A percentile compares a stretch with the other conserved stretches of the same genome.
Evolutionary conservation across 2,113 vertebrate species (phyloP).

Genomic region (Charina bottae): DNA sequence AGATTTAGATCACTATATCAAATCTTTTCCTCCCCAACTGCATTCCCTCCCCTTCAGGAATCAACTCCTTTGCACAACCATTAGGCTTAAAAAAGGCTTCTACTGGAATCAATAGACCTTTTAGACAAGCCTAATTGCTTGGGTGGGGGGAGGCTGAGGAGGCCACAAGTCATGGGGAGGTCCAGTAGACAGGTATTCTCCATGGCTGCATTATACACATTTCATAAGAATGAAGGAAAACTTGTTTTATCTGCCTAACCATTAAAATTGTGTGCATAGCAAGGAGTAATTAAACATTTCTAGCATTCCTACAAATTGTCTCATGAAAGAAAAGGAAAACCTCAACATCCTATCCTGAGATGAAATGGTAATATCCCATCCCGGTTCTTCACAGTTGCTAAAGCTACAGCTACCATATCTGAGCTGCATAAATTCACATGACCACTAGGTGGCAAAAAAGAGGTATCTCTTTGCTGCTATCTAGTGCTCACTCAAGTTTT

Average conservation of each 20-base stretch:
- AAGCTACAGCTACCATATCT: neutral
- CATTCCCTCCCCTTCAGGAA: neutral
- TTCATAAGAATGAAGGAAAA: conserved; percentile 6
- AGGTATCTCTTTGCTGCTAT: neutral
- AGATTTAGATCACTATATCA: neutral
- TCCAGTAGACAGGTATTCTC: neutral
- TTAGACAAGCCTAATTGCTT: neutral
- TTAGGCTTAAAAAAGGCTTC: neutral
- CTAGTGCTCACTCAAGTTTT: neutral
- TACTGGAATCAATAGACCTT: neutral
- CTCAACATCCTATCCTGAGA: neutral
- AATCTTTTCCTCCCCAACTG: neutral
- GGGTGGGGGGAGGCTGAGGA: neutral
- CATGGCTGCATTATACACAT: neutral
- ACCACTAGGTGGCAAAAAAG: neutral
- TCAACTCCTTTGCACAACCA: neutral
- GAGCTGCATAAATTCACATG: neutral
- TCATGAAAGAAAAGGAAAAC: neutral
- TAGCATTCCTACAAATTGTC: neutral
- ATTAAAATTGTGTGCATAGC: neutral
- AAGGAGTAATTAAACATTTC: neutral
- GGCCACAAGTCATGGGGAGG: neutral
- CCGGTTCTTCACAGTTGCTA: neutral
- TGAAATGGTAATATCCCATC: neutral
- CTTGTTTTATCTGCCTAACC: neutral